Conservation (phyloP, 2,888 invertebrate genomes). For the Chalcosyrphus nemorum region DNA sequence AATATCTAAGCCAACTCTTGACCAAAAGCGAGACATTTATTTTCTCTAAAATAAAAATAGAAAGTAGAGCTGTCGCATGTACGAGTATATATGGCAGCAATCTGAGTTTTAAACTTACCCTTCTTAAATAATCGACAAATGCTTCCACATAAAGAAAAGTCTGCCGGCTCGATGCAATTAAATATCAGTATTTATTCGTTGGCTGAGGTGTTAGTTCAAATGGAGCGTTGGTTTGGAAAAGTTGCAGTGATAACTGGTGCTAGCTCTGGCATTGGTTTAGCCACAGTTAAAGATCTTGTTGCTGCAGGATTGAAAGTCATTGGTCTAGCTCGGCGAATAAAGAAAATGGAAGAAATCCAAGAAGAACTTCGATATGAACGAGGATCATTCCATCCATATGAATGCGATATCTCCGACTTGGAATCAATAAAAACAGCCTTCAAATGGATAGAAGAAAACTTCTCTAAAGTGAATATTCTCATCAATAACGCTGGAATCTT, state of each 20-base stretch:
- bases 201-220: conserved; percentile 59
- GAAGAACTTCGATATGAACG: conserved; percentile 65
- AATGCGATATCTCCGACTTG: conserved; percentile 83
- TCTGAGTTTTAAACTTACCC: not conserved
- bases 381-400: conserved; percentile 80
- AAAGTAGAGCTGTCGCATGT: not conserved
- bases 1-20: no score
- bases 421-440: conserved; percentile 83
- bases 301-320: conserved; percentile 83
- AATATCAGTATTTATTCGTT: not conserved
- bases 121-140: not conserved
- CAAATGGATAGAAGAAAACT: conserved; percentile 81
- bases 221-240: conserved; percentile 78
- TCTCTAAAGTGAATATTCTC: conserved; percentile 84
- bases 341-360: conserved; percentile 79
- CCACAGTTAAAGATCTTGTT: conserved; percentile 81
- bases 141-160: no score
- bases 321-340: conserved; percentile 83
- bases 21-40: no score
- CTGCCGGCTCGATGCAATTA: not conserved
- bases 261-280: conserved; percentile 84
- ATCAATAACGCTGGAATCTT: conserved; percentile 84
- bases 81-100: not conserved
- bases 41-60: not conserved
- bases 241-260: conserved; percentile 86